Conservation (phyloP, 2,888 invertebrate species). For the Cantharis rustica region DNA sequence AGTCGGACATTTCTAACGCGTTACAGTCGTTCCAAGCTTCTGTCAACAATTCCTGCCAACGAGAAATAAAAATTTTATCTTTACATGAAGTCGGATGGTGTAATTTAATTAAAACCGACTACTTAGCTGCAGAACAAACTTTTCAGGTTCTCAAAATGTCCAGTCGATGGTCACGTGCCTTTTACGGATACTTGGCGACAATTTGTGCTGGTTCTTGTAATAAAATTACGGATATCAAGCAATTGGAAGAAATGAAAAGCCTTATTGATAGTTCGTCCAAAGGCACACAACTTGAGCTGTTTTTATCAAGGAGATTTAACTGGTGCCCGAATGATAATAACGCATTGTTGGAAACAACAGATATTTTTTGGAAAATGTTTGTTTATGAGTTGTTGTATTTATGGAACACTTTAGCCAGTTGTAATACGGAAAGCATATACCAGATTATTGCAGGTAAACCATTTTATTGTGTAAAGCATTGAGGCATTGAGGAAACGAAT, state of each 20-base stretch:
- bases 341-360: constrained; percentile 35
- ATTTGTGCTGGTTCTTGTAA: constrained; percentile 48
- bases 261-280: constrained; percentile 43
- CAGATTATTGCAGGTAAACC: constrained; percentile 56
- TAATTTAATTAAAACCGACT: constrained; percentile 65
- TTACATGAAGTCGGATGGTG: constrained; percentile 70
- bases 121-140: constrained; percentile 58
- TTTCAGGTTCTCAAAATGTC: constrained; percentile 62
- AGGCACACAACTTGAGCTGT: constrained; percentile 50
- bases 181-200: constrained; percentile 67
- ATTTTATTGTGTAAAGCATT: neutral
- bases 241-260: constrained; percentile 44
- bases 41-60: constrained; percentile 63
- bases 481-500: too few relatives aligned
- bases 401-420: constrained; percentile 70
- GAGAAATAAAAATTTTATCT: constrained; percentile 66
- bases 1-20: constrained; percentile 65
- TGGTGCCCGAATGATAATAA: constrained; percentile 45
- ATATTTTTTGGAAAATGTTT: constrained; percentile 62
- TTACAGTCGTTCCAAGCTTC: constrained; percentile 63
- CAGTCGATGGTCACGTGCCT: constrained; percentile 69
- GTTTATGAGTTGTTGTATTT: constrained; percentile 69
- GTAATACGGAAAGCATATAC: constrained; percentile 52
- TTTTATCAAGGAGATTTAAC: constrained; percentile 44
- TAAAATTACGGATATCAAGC: constrained; percentile 37